Base-by-base conservation (phyloP, 2,888 invertebrate genomes). In the Dysmachus trigonus region DNA sequence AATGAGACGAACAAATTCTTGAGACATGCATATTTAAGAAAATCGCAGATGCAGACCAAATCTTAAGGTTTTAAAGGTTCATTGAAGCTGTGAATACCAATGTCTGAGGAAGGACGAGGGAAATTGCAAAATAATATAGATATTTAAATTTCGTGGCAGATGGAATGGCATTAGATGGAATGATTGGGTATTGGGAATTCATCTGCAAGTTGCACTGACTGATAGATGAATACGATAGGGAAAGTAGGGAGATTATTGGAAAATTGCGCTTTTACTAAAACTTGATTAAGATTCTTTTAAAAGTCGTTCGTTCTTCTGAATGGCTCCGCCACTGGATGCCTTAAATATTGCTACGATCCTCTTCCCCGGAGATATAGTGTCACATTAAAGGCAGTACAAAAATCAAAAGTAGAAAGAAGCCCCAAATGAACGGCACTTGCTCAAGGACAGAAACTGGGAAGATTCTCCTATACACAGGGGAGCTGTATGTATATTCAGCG, bases 1-100 rank as follows among this genome's bases (percentile, higher is more conserved):
- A 88, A 62, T 89, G 88, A 89, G 15, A 74, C n/a, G 33, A 88
- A 87, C 88, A 87, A 85, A 87, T 76, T 87, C 35, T 81, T 62
- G 22, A 81, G 53, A 41, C 51, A 41, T n/a, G n/a, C 3, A 85
- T 62, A 27, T 22, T 86, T 10, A 41, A 18, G 3, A 77, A 35
- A 18, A 74, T 15, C 30, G 18, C n/a, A 51, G 51, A 51, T 4
- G n/a, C 51, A 18, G 51, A n/a, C 18, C 51, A n/a, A 51, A 18
- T 51, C n/a, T 51, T n/a, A 8, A 38, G 33, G 33, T 7, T 53
- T 18, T 13, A 7, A 18, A 22, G 62, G 22, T 62, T 13, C 62
- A 27, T 10, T 62, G 22, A 62, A 62, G 27, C 6, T 47, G 18
- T 27, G 22, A 62, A 22, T 62, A 22, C 5, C 8, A 13, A 22